Evolutionary conservation across 1,140 invertebrate genomes (phyloP), one percentile per base, ranked within the genome.

Genomic region (Capitella teleta): DNA sequence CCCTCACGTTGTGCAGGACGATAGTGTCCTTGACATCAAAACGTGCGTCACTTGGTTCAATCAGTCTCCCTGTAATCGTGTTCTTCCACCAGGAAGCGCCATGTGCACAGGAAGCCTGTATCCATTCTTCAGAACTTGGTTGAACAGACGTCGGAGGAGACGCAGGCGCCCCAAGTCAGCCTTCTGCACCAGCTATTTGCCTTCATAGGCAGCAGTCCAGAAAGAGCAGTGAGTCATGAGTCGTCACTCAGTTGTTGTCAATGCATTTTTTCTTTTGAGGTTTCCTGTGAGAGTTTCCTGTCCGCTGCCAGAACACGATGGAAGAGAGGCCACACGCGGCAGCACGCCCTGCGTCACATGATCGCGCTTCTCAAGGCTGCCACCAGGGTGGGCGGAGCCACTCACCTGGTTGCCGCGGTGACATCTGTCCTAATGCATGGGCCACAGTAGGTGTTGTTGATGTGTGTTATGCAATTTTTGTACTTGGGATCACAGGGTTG

Each of bases 161-260:
- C 64, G 38, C 55, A 49, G 25, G 58, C 68, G 4, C 59, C 66
- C n/a, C 62, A 69, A 54, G 59, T 61, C 28, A 53, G 58, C 14
- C 46, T 71, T 2, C 60, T 72, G 37, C 66, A 70, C 42, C 67
- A 71, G 51, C 58, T 72, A n/a, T 72, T 70, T 54, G 53, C 56
- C 3, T 71, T 72, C 49, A 69, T 72, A 23, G 67, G 68, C 16
- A 70, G 62, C 56, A 59, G 64, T 47, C 68, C 70, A 10, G 64
- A 69, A 53, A 66, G 67, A 47, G 59, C 66, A 32, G 68, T 68
- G 54, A 66, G 63, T 49, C 10, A 19, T n/a, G 12, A 14, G 8
- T 44, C n/a, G 4, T 24, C 30, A 32, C 30, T 10, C n/a, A n/a
- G 8, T 32, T 8, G 8, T n/a, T 32, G n/a, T 10, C 8, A 8